These are phyloP conservation scores for Drosophila teissieri DNA, from an alignment of 1,140 invertebrate genomes.

Conservation along the genomic window DNA sequence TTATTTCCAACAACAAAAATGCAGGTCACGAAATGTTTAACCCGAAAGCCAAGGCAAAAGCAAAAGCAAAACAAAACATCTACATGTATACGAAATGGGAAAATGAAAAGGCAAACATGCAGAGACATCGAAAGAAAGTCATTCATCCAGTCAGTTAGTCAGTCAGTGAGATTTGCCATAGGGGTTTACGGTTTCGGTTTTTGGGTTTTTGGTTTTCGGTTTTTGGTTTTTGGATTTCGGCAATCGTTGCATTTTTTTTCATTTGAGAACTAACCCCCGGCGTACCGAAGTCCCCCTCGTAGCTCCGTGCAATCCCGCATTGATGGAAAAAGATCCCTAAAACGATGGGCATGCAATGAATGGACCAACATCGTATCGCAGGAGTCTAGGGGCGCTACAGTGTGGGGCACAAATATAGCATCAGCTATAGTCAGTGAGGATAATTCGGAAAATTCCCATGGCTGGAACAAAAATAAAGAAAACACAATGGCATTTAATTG, in stretches of 20 bases:
- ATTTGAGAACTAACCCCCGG: conserved; percentile 16
- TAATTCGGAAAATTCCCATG: background rate
- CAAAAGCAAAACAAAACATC: conserved; percentile 46
- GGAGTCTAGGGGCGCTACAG: conserved; percentile 33
- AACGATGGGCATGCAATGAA: conserved; percentile 10
- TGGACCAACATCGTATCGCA: conserved; percentile 27
- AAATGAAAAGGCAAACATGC: conserved; percentile 37
- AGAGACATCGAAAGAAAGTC: conserved; percentile 41
- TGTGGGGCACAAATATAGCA: background rate
- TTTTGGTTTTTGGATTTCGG: conserved; percentile 8
- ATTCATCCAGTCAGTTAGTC: background rate
- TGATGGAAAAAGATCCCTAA: conserved; percentile 6
- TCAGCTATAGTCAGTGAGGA: background rate
- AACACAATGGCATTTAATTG: too few relatives aligned
- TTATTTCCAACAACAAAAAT: conserved; percentile 78
- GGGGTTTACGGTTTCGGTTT: conserved; percentile 27
- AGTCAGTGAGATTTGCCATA: conserved; percentile 33
- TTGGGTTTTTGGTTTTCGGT: background rate
- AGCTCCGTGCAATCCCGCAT: conserved; percentile 26
- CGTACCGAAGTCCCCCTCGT: background rate
- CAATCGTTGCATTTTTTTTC: conserved; percentile 4
- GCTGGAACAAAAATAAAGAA: too few relatives aligned
- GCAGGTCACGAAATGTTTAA: conserved; percentile 80
- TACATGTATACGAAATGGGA: conserved; percentile 37
- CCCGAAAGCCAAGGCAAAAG: conserved; percentile 49